Conservation (phyloP, 1,140 invertebrate species). For the Caenorhabditis inopinata region DNA sequence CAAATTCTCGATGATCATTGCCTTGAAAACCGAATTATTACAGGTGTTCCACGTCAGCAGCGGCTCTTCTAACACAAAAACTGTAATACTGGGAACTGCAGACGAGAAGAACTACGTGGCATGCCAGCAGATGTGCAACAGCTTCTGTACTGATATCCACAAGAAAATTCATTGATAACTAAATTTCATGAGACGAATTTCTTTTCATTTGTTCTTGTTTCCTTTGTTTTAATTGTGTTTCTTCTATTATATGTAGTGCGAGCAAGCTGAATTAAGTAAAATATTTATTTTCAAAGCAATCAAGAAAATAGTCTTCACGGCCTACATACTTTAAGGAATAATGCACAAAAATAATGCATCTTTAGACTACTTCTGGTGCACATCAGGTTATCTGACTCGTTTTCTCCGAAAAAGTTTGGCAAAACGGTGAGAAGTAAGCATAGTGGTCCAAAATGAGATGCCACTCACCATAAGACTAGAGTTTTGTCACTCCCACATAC, state of each 20-base stretch:
- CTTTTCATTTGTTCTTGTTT: not conserved
- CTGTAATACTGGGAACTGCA: not conserved
- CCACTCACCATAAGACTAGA: not conserved
- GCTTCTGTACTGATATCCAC: not conserved
- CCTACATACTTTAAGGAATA: no score
- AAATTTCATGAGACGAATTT: not conserved
- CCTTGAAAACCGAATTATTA: not conserved
- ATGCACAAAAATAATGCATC: no score
- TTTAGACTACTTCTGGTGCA: no score
- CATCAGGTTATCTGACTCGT: no score
- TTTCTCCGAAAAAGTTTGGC: no score
- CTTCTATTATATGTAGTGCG: no score
- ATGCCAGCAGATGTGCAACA: slow-evolving; percentile 17
- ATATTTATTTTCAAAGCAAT: no score
- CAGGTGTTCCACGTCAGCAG: slow-evolving; percentile 7
- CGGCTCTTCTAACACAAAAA: not conserved
- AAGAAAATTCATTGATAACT: not conserved
- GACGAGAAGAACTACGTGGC: slow-evolving; percentile 18
- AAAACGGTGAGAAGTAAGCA: not conserved
- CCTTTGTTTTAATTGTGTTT: no score
- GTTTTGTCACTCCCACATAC: slow-evolving; percentile 18
- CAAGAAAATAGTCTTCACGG: no score
- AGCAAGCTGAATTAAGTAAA: no score
- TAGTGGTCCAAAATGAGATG: not conserved
- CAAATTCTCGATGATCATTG: no score